phyloP scores from a whole-genome alignment of 2,797 vertebrate species.

The Apogon talboti region DNA sequence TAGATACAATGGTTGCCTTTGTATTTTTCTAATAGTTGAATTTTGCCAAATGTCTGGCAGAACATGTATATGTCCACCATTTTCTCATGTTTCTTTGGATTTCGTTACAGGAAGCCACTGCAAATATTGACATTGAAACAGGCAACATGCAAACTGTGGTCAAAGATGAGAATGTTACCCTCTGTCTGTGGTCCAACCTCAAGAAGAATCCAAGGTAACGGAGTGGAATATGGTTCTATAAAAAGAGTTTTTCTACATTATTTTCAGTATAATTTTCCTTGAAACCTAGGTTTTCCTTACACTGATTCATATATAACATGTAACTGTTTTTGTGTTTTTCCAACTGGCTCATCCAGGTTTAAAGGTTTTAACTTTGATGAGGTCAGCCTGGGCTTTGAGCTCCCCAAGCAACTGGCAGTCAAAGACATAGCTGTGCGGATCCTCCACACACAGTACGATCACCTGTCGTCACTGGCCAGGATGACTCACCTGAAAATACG shows the following conservation, averaged over 20 bases:
- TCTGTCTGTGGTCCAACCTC: constrained; percentile 95
- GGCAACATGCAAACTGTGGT: constrained; percentile 91
- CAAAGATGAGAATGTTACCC: constrained; percentile 82
- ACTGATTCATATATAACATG: too few relatives aligned
- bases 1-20: not conserved
- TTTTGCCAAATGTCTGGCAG: not conserved
- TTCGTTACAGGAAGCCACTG: constrained; percentile 76
- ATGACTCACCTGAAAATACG: constrained; percentile 29
- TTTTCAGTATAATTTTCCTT: too few relatives aligned
- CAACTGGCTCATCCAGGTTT: constrained; percentile 75
- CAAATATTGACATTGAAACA: constrained; percentile 85
- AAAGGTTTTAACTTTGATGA: constrained; percentile 83
- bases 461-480: constrained; percentile 80
- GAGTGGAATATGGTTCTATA: not conserved
- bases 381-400: constrained; percentile 82
- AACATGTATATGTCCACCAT: not conserved
- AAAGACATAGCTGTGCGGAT: constrained; percentile 85
- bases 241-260: not conserved
- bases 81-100: not conserved
- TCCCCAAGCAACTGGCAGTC: constrained; percentile 86
- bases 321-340: not conserved
- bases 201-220: constrained; percentile 89
- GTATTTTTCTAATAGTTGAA: too few relatives aligned
- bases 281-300: too few relatives aligned
- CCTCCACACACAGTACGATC: constrained; percentile 90